These are phyloP conservation scores for Clarias macrocephalus DNA, from an alignment of 2,113 vertebrate genomes.

Conservation along the genomic window DNA sequence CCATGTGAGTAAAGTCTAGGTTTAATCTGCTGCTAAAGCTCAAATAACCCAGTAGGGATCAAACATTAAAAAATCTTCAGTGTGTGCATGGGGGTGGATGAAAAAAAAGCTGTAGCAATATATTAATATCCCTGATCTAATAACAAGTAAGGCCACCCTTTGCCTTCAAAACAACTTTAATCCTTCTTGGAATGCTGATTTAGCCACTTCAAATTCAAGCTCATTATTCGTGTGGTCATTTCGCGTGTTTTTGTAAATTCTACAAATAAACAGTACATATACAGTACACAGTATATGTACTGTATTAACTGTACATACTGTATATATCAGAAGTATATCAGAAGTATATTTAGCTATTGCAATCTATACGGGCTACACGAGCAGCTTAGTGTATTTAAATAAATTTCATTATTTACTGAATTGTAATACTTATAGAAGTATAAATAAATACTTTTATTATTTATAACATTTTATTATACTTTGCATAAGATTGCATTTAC, in stretches of 20 bases:
- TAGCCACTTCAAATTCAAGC: neutral
- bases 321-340: neutral
- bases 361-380: no score
- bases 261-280: neutral
- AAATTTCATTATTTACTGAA: neutral
- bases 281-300: no score
- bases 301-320: no score
- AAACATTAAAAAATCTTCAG: neutral
- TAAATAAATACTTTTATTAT: no score
- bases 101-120: neutral
- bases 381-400: neutral
- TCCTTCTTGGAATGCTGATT: conserved; percentile 5
- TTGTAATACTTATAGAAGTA: neutral
- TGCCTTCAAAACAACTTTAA: neutral
- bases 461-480: no score
- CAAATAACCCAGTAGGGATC: neutral
- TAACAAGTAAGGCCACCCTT: neutral
- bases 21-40: neutral
- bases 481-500: neutral
- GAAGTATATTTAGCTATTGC: neutral
- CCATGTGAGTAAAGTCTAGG: neutral
- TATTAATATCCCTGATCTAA: neutral
- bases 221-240: neutral
- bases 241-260: neutral
- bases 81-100: neutral